These are phyloP conservation scores for Muraenolepis orangiensis DNA, from an alignment of 2,797 vertebrate genomes.

Conservation along the genomic window DNA sequence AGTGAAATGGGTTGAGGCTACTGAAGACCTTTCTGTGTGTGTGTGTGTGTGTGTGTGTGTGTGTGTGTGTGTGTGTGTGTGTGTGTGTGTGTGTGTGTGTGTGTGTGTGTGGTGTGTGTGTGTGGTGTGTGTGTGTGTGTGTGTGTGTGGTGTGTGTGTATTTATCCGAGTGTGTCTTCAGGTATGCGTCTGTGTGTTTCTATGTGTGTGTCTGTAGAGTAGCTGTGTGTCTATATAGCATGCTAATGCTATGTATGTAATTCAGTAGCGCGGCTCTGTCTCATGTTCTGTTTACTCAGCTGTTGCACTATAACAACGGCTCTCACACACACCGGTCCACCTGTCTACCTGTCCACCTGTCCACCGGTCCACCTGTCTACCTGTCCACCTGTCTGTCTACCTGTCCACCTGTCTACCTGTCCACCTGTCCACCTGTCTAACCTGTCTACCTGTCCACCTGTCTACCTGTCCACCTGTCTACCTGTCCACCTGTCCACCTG, in stretches of 20 bases:
- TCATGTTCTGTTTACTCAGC: constrained; percentile 67
- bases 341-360: constrained; percentile 26
- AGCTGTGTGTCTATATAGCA: background rate
- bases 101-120: too few species aligned
- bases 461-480: constrained; percentile 72
- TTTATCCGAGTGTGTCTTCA: constrained; percentile 19
- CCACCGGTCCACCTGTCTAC: constrained; percentile 55
- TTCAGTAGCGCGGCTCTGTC: constrained; percentile 31
- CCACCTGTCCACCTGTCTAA: background rate
- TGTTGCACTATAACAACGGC: constrained; percentile 64
- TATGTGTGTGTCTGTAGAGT: background rate
- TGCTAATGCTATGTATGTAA: background rate
- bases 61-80: constrained; percentile 19
- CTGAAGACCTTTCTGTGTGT: constrained; percentile 6
- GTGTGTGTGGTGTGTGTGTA: constrained; percentile 17
- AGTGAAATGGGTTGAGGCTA: constrained; percentile 19
- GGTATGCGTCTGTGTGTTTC: background rate
- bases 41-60: constrained; percentile 18
- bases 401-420: constrained; percentile 63
- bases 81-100: background rate
- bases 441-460: too few species aligned
- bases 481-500: constrained; percentile 60
- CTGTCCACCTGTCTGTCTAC: constrained; percentile 34
- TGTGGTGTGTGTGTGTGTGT: too few species aligned
- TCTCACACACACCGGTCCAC: constrained; percentile 76